Percentiles rank a stretch among this genome's conserved stretches.
phyloP scores from a whole-genome alignment of 2,113 vertebrate genomes.

The Oreochromis niloticus region DNA sequence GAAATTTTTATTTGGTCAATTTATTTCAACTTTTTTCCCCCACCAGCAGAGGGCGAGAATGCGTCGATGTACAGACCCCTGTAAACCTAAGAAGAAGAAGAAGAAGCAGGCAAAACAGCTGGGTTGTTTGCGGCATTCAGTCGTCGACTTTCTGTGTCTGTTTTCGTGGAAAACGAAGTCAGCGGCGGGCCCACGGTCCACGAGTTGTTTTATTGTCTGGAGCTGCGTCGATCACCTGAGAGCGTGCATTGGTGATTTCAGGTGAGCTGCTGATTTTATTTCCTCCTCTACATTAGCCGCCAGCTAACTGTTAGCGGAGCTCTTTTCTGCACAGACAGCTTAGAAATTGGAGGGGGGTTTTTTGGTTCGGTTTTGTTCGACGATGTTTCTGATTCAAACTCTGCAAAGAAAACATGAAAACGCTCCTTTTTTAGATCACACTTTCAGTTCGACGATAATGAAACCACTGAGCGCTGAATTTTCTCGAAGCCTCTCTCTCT shows the following conservation, averaged over 20 bases:
- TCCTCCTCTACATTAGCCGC: neutral
- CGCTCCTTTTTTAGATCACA: neutral
- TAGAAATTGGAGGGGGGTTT: neutral
- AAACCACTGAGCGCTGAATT: neutral
- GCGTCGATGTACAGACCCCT: neutral
- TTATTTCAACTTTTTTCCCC: neutral
- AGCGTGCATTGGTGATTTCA: neutral
- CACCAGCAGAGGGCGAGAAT: neutral
- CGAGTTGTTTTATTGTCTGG: neutral
- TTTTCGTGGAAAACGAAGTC: neutral
- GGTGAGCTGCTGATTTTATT: neutral
- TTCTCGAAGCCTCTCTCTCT: neutral
- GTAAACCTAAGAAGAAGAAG: neutral
- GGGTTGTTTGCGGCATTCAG: neutral
- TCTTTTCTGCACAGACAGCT: neutral
- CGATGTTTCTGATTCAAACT: neutral
- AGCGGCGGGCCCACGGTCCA: neutral
- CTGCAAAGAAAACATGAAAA: too few species aligned
- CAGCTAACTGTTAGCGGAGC: neutral
- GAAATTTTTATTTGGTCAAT: neutral
- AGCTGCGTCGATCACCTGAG: neutral
- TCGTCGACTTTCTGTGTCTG: neutral
- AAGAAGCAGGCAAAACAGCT: neutral
- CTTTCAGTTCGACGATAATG: neutral
- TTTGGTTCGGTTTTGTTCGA: neutral